Evolutionary conservation across 2,888 invertebrate genomes (phyloP), one percentile per base, ranked within the genome.

Genomic region (Latrodectus hesperus): DNA sequence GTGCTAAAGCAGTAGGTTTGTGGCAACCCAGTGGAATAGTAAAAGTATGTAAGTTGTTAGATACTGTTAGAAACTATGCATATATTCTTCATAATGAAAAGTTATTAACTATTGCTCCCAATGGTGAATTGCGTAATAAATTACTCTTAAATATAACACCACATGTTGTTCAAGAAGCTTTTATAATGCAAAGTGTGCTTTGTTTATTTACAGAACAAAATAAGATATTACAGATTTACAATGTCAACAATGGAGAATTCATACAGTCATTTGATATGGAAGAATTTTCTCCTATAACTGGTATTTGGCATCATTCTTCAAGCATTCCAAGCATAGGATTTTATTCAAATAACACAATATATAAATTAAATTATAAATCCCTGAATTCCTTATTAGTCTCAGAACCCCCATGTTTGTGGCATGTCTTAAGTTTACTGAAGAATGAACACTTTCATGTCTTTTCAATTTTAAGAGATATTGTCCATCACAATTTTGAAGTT

Each of bases 121-220:
- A 88, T 75, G 88, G 88, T 14, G 88, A 88, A 65, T 76, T 88
- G 16, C 68, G 76, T n/a, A 75, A n/a, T 10, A 80, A 84, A 53
- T 53, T 76, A 10, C 6, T 5, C 10, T 67, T 84, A 52, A 71
- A 79, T 68, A 67, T 79, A 9, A 55, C 51, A 64, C 10, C 14
- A 0, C 55, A 80, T n/a, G 49, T 65, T 65, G 14, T 74, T 12
- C 55, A 80, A 17, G 76, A 84, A 16, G 70, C 73, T 51, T 88
- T 78, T 67, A 84, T 88, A 9, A 75, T 88, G 75, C 79, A 78
- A 11, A 88, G 75, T 80, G 52, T n/a, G 2, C 64, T 88, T 5
- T 88, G 38, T 60, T 16, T 79, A 1, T 88, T 84, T 65, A 60
- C 22, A 53, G 72, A 72, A 64, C 60, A 72, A 64, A 55, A 38